Percentiles rank a stretch among this genome's conserved stretches.
These are phyloP conservation scores for Ectemnius cavifrons DNA, from an alignment of 2,888 invertebrate genomes.

Conservation along the genomic window DNA sequence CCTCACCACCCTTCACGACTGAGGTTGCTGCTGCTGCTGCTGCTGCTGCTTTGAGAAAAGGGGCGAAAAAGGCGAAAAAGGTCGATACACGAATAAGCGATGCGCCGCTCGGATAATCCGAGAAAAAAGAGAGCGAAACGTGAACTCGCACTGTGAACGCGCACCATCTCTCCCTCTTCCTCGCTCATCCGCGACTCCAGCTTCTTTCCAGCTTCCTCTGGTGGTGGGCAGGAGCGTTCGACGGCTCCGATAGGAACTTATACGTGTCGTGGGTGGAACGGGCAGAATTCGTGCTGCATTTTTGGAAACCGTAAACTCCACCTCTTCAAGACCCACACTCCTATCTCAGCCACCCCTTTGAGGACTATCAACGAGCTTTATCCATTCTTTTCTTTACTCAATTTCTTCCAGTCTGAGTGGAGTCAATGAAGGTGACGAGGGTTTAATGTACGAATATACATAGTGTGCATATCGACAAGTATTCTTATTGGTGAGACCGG, in stretches of 20 bases:
- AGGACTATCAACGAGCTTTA: no score
- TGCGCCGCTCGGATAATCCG: conserved; percentile 77
- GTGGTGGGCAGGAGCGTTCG: conserved; percentile 13
- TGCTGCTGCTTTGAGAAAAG: no score
- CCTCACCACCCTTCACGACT: no score
- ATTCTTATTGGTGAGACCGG: no score
- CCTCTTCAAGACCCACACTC: background rate
- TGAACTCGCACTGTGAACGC: conserved; percentile 67
- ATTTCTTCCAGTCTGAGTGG: no score
- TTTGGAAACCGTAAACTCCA: conserved; percentile 24
- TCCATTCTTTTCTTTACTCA: no score
- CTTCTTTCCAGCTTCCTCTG: conserved; percentile 19
- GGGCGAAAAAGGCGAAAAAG: conserved; percentile 69
- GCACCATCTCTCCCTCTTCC: conserved; percentile 51
- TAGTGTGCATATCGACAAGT: no score
- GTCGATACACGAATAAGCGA: conserved; percentile 77
- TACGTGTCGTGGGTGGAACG: conserved; percentile 46
- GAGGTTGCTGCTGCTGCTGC: no score
- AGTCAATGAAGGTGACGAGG: no score
- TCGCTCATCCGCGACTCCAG: conserved; percentile 9
- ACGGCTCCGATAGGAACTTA: conserved; percentile 38
- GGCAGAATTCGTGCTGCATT: conserved; percentile 33
- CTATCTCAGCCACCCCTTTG: no score
- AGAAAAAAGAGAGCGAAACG: conserved; percentile 72
- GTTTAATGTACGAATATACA: no score